Percentiles rank a stretch among this genome's conserved stretches.
phyloP scores from a whole-genome alignment of 1,140 invertebrate genomes.

The Eumaeus atala region DNA sequence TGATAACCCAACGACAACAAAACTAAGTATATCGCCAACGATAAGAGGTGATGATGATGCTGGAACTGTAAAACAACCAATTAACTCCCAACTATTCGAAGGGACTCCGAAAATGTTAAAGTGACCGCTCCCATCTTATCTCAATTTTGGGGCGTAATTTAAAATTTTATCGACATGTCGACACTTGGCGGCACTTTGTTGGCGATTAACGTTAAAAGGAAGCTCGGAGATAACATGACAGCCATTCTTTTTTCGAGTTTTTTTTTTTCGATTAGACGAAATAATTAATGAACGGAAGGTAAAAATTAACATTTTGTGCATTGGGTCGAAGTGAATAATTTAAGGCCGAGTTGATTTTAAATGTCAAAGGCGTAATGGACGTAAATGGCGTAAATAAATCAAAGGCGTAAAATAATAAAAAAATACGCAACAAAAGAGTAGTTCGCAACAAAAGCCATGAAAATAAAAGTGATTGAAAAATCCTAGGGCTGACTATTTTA shows the following conservation, averaged over 20 bases:
- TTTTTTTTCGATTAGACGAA: slow-evolving; percentile 14
- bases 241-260: slow-evolving; percentile 18
- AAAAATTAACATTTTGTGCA: slow-evolving; percentile 18
- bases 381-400: no score
- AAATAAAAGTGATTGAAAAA: no score
- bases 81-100: slow-evolving; percentile 11
- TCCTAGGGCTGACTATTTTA: no score
- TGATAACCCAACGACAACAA: neutral
- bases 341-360: neutral
- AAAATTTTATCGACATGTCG: slow-evolving; percentile 43
- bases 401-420: no score
- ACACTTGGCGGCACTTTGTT: slow-evolving; percentile 47
- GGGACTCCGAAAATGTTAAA: slow-evolving; percentile 11
- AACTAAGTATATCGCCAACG: neutral
- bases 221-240: slow-evolving; percentile 20
- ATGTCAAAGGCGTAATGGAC: neutral
- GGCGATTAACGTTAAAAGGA: slow-evolving; percentile 28
- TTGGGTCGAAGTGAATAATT: neutral
- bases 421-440: no score
- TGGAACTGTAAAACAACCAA: slow-evolving; percentile 16
- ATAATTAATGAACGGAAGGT: slow-evolving; percentile 17
- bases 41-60: neutral
- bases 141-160: slow-evolving; percentile 33
- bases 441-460: no score
- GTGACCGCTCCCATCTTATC: slow-evolving; percentile 18